Conservation (phyloP, 1,140 invertebrate genomes). For the Eriosoma lanigerum region DNA sequence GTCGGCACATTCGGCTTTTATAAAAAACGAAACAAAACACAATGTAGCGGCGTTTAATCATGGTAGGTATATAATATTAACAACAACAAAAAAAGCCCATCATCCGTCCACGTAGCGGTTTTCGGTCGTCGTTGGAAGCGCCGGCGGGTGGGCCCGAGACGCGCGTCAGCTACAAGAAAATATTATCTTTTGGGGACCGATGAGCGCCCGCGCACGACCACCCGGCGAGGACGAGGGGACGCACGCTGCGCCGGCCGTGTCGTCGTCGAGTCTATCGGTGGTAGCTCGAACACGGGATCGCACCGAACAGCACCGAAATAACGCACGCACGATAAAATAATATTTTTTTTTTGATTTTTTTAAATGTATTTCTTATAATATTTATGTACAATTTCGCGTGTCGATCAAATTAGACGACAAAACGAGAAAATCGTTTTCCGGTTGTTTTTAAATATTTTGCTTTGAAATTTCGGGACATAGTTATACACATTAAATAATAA, state of each 20-base stretch:
- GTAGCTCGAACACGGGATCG: background rate
- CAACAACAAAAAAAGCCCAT: constrained; percentile 25
- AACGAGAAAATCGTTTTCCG: too few species aligned
- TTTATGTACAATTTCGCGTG: too few species aligned
- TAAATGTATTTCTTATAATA: too few species aligned
- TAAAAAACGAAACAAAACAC: constrained; percentile 2
- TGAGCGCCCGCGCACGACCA: constrained; percentile 11
- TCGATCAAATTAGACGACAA: too few species aligned
- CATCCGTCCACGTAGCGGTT: constrained; percentile 10
- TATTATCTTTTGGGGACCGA: background rate
- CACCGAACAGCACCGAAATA: too few species aligned
- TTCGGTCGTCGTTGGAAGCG: constrained; percentile 19
- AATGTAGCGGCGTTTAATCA: constrained; percentile 19
- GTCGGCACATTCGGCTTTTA: background rate
- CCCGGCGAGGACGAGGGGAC: constrained; percentile 36
- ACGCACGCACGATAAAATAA: too few species aligned
- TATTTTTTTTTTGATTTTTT: too few species aligned
- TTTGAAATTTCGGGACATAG: too few species aligned
- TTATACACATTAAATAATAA: too few species aligned
- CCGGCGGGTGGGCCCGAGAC: background rate
- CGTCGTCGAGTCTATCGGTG: constrained; percentile 6
- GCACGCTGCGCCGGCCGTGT: background rate
- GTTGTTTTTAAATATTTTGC: too few species aligned
- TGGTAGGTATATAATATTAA: too few species aligned
- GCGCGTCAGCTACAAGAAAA: background rate